These are phyloP conservation scores for Melanerpes formicivorus DNA, from an alignment of 2,113 vertebrate species.

Conservation along the genomic window DNA sequence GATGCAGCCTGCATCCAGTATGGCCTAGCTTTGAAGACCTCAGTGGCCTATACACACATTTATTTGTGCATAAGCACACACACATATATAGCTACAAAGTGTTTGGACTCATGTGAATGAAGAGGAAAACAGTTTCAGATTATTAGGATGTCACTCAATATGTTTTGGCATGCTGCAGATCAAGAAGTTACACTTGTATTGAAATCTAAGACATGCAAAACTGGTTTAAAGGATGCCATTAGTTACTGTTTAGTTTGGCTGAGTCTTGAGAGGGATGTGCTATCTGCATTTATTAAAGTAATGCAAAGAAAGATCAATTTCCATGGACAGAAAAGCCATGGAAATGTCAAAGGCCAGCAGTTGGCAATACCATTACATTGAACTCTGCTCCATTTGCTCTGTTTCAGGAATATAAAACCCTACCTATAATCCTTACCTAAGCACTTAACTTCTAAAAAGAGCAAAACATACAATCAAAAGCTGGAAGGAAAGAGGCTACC, in stretches of 20 bases:
- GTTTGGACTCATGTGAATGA: background rate
- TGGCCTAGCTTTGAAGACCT: background rate
- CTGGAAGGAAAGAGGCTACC: too few relatives aligned
- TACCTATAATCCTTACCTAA: too few relatives aligned
- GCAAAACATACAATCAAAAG: too few relatives aligned
- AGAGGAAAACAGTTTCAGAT: background rate
- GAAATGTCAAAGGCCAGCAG: too few relatives aligned
- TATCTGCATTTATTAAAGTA: too few relatives aligned
- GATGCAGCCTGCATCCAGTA: background rate
- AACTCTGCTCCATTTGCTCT: too few relatives aligned
- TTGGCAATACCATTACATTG: too few relatives aligned
- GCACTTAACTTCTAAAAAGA: too few relatives aligned
- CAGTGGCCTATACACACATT: background rate
- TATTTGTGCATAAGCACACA: background rate
- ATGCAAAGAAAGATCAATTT: too few relatives aligned
- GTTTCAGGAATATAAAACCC: too few relatives aligned
- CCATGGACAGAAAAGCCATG: too few relatives aligned
- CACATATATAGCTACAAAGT: rapidly evolving
- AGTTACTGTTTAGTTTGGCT: background rate
- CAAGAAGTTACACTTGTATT: background rate
- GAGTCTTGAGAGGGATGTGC: background rate
- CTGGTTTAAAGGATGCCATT: background rate
- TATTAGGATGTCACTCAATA: background rate
- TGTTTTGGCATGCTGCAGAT: background rate
- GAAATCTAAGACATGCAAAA: background rate